These are phyloP conservation scores for Pristiophorus japonicus DNA, from an alignment of 2,113 vertebrate species.

Conservation along the genomic window DNA sequence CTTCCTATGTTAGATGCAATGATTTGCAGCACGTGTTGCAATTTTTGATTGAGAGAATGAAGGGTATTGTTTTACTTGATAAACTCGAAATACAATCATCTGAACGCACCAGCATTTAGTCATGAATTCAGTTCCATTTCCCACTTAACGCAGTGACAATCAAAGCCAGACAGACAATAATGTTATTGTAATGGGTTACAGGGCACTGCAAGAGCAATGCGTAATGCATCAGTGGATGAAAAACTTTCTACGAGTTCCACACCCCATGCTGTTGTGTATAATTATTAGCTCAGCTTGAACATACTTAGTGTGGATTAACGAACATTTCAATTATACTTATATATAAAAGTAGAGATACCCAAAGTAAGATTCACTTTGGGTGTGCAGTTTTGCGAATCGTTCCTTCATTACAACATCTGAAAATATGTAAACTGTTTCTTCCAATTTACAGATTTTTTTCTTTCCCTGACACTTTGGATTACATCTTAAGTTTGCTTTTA, in stretches of 20 bases:
- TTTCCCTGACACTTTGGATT: conserved; percentile 47
- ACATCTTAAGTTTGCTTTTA: conserved; percentile 57
- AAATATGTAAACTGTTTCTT: conserved; percentile 53
- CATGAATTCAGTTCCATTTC: background rate
- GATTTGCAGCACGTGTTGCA: background rate
- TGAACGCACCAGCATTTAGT: conserved; percentile 11
- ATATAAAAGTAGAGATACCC: conserved; percentile 66
- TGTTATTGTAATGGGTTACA: conserved; percentile 37
- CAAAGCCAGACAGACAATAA: conserved; percentile 33
- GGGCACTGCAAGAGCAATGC: conserved; percentile 40
- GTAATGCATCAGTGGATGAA: conserved; percentile 47
- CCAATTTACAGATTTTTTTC: conserved; percentile 44
- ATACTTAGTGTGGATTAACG: conserved; percentile 75
- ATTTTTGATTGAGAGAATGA: background rate
- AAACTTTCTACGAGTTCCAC: conserved; percentile 57
- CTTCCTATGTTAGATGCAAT: conserved; percentile 11
- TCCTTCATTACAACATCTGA: conserved; percentile 49
- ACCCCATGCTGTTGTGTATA: conserved; percentile 69
- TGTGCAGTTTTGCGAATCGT: conserved; percentile 43
- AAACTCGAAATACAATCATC: background rate
- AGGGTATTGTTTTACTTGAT: background rate
- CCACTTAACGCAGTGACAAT: conserved; percentile 25
- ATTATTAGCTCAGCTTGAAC: conserved; percentile 78
- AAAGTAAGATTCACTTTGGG: conserved; percentile 56
- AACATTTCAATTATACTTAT: conserved; percentile 76